phyloP scores from a whole-genome alignment of 2,888 invertebrate genomes.

The Chesias legatella region DNA sequence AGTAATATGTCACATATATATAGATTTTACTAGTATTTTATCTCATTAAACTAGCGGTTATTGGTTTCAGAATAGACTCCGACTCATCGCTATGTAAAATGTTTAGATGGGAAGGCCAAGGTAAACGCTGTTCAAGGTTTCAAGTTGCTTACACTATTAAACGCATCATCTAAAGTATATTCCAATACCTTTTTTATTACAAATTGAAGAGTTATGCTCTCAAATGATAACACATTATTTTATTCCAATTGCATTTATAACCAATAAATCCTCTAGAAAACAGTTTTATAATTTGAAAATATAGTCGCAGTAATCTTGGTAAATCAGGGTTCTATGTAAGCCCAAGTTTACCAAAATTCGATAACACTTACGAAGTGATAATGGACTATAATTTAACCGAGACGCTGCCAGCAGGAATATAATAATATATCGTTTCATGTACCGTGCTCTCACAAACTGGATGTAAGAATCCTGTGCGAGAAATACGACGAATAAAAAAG shows the following conservation, averaged over 20 bases:
- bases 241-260: no score
- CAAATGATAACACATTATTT: no score
- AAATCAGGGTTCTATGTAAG: slow-evolving; percentile 29
- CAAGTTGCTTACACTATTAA: slow-evolving; percentile 29
- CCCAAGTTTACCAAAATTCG: slow-evolving; percentile 9
- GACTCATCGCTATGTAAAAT: slow-evolving; percentile 26
- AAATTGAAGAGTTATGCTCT: slow-evolving; percentile 1
- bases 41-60: slow-evolving; percentile 15
- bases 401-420: slow-evolving; percentile 1
- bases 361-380: slow-evolving; percentile 28
- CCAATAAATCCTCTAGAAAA: no score
- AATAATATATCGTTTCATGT: background rate
- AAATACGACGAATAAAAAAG: slow-evolving; percentile 9
- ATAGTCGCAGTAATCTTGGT: slow-evolving; percentile 31
- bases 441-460: background rate
- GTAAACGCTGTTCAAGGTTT: slow-evolving; percentile 34
- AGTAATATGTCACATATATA: no score
- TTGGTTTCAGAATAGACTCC: slow-evolving; percentile 22
- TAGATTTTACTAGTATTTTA: slow-evolving; percentile 12
- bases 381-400: slow-evolving; percentile 30
- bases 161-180: slow-evolving; percentile 29
- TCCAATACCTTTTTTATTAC: background rate
- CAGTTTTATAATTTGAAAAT: slow-evolving; percentile 30
- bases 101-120: slow-evolving; percentile 41
- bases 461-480: background rate